Conservation (phyloP, 2,113 vertebrate species). For the Sander vitreus region DNA sequence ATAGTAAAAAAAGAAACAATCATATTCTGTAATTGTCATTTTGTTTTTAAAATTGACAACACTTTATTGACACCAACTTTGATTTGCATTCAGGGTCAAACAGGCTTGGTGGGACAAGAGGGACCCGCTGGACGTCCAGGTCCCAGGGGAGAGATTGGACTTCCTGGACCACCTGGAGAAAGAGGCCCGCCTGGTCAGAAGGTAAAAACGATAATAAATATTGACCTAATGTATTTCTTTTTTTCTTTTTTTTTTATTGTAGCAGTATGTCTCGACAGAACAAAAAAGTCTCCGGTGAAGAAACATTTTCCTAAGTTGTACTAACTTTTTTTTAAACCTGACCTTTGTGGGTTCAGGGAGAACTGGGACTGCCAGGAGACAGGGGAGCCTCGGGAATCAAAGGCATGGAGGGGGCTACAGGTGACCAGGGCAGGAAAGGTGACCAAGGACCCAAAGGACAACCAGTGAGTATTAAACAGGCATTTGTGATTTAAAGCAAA, state of each 20-base stretch:
- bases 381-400: constrained; percentile 87
- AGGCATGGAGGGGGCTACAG: constrained; percentile 87
- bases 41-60: not conserved
- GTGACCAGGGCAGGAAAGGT: constrained; percentile 92
- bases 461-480: constrained; percentile 81
- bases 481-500: constrained; percentile 4
- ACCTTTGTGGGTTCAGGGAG: constrained; percentile 85
- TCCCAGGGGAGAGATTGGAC: constrained; percentile 86
- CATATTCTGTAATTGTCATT: not conserved
- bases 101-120: constrained; percentile 84
- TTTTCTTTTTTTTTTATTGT: not conserved
- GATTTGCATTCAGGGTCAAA: constrained; percentile 84
- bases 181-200: constrained; percentile 88
- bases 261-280: not conserved
- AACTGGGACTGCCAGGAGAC: constrained; percentile 89
- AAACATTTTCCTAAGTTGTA: not conserved
- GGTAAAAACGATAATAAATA: constrained; percentile 77
- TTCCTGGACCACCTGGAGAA: constrained; percentile 87
- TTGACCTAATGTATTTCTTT: not conserved
- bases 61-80: not conserved
- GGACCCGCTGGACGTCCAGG: constrained; percentile 90
- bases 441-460: constrained; percentile 90
- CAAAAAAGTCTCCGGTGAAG: not conserved
- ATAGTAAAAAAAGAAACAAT: too few relatives aligned
- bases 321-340: not conserved